Conservation (phyloP, 2,888 invertebrate species). For the Phymatocera aterrima region DNA sequence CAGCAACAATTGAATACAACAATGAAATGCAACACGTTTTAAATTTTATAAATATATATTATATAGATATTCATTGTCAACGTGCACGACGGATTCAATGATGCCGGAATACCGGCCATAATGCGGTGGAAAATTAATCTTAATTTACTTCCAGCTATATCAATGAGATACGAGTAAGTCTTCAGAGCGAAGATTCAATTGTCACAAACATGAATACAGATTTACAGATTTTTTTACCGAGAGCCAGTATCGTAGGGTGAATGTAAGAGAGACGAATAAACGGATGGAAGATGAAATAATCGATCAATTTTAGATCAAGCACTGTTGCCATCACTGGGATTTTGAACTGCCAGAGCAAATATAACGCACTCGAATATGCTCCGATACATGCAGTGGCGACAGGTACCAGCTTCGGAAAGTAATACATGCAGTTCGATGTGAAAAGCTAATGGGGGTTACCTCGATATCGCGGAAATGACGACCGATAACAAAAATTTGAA, state of each 20-base stretch:
- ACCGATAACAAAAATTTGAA: background rate
- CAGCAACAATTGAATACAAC: constrained; percentile 14
- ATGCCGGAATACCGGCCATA: background rate
- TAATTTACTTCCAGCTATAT: background rate
- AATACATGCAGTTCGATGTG: background rate
- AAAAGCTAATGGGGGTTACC: background rate
- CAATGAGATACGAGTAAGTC: background rate
- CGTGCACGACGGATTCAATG: background rate
- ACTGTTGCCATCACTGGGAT: background rate
- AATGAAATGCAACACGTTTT: constrained; percentile 15
- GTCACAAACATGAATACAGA: background rate
- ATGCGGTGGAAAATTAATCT: background rate
- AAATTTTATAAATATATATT: background rate
- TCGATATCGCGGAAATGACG: background rate
- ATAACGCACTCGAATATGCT: background rate
- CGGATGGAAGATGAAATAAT: too few species aligned
- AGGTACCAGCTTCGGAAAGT: background rate
- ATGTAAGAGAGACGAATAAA: too few species aligned
- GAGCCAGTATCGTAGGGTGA: background rate
- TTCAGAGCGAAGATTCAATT: background rate
- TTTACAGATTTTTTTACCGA: background rate
- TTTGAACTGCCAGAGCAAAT: background rate
- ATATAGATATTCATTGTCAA: background rate
- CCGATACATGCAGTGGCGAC: too few species aligned
- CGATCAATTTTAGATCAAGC: background rate